These are phyloP conservation scores for Drosophila fungiperda DNA, from an alignment of 2,888 invertebrate genomes.

Conservation along the genomic window DNA sequence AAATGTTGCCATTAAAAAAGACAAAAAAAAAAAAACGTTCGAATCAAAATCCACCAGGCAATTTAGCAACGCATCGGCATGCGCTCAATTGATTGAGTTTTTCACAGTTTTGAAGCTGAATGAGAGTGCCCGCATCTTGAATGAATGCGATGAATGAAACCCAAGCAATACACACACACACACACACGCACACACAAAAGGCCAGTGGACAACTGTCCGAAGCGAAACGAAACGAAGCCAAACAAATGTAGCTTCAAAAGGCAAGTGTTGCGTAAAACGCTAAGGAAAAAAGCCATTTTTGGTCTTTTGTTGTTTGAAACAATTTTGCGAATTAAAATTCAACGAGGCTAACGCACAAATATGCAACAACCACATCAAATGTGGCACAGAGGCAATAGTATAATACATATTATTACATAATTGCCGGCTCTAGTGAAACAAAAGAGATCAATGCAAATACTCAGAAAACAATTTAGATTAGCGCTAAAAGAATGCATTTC, in stretches of 20 bases:
- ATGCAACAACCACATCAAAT: conserved; percentile 32
- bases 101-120: conserved; percentile 48
- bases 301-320: conserved; percentile 46
- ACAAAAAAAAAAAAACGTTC: conserved; percentile 17
- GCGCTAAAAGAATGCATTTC: not conserved
- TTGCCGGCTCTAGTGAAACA: not conserved
- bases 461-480: not conserved
- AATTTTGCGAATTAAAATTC: conserved; percentile 77
- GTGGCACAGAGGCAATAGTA: conserved; percentile 1
- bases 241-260: conserved; percentile 25
- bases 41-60: conserved; percentile 41
- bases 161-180: conserved; percentile 9
- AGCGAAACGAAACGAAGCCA: conserved; percentile 10
- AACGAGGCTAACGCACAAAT: conserved; percentile 65
- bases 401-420: conserved; percentile 64
- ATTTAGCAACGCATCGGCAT: conserved; percentile 78
- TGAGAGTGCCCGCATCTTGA: conserved; percentile 5
- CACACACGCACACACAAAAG: conserved; percentile 25
- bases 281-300: conserved; percentile 28
- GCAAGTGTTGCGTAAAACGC: conserved; percentile 52
- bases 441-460: not conserved
- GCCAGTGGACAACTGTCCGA: conserved; percentile 24
- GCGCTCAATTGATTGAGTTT: conserved; percentile 74
- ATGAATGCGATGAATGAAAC: conserved; percentile 51
- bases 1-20: conserved; percentile 52